Evolutionary conservation across 35 echinoderm and acorn worm species (phyloP), one percentile per base, ranked within the genome.

Genomic region (Antedon bifida): DNA sequence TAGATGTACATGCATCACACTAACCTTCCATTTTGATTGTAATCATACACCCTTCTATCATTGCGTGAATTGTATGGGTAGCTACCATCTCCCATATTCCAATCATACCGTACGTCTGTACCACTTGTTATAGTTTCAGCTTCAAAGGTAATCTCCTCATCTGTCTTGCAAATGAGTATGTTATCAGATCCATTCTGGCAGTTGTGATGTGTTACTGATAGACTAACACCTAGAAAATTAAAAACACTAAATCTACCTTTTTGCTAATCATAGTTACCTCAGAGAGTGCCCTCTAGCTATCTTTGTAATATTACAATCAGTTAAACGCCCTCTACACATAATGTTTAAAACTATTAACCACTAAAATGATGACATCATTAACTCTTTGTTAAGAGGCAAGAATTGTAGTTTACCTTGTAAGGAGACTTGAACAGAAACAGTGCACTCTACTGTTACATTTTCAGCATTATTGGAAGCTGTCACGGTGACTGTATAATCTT

Each of bases 51-150:
- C 28, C 80, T 36, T 9, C 35, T 39, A n/a, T 75, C 33, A 4
- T 84, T 46, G 21, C 45, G 81, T 3, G 83, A 83, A n/a, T 34
- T 78, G 16, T 51, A 21, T 23, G 78, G 13, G 5, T 84, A 73
- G 26, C 74, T 75, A 28, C 75, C 79, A 19, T 89, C 90, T 26
- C 93, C 93, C 79, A 96, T 74, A 45, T 96, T 87, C 93, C 93
- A 96, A 26, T 83, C 29, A 55, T 83, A 96, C 79, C 84, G 80
- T 11, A 39, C 34, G 13, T 85, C 89, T 86, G 36, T 74, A 23
- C 83, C 79, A 64, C 51, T 64, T 0, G 82, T 76, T 5, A 86
- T 16, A 3, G 92, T 95, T 30, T 76, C 45, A 0, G 86, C 91
- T 31, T 56, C 74, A 34, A 92, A 88, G 13, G 39, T 75, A 29